These are phyloP conservation scores for Trichechus manatus DNA, from an alignment of 2,113 vertebrate genomes.

Conservation along the genomic window DNA sequence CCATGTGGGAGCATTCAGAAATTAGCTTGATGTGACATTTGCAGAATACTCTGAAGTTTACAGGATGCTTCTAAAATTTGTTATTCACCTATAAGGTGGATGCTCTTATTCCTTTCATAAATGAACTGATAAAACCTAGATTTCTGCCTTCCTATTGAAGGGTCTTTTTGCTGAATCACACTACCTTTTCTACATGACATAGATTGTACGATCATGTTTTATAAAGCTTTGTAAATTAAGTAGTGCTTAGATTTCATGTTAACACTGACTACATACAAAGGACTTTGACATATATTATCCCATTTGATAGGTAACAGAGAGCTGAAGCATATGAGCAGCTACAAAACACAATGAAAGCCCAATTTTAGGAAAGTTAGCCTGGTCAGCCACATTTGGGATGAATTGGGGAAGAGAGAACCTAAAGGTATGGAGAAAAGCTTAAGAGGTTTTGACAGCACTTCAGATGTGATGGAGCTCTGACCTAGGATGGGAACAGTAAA, in stretches of 20 bases:
- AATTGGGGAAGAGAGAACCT: constrained; percentile 64
- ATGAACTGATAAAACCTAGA: neutral
- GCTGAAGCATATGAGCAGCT: constrained; percentile 67
- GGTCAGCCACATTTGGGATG: constrained; percentile 67
- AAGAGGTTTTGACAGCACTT: constrained; percentile 33
- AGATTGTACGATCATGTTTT: neutral
- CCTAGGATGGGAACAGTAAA: neutral
- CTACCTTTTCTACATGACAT: constrained; percentile 36
- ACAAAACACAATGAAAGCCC: constrained; percentile 61
- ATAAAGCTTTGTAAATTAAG: neutral
- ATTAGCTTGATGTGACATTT: neutral
- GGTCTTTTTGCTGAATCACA: constrained; percentile 1
- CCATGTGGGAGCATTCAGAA: neutral
- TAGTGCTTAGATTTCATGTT: constrained; percentile 57
- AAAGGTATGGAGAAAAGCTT: constrained; percentile 50
- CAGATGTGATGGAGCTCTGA: neutral
- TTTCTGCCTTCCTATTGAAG: neutral
- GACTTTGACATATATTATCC: constrained; percentile 69
- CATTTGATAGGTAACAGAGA: constrained; percentile 72
- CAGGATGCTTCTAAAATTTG: constrained; percentile 15
- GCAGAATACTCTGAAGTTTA: neutral
- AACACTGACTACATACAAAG: constrained; percentile 62
- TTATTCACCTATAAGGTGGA: neutral
- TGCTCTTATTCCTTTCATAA: neutral
- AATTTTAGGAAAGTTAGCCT: constrained; percentile 67